Evolutionary conservation across 1,140 invertebrate genomes (phyloP).

Genomic region (Matsumurasca onukii): DNA sequence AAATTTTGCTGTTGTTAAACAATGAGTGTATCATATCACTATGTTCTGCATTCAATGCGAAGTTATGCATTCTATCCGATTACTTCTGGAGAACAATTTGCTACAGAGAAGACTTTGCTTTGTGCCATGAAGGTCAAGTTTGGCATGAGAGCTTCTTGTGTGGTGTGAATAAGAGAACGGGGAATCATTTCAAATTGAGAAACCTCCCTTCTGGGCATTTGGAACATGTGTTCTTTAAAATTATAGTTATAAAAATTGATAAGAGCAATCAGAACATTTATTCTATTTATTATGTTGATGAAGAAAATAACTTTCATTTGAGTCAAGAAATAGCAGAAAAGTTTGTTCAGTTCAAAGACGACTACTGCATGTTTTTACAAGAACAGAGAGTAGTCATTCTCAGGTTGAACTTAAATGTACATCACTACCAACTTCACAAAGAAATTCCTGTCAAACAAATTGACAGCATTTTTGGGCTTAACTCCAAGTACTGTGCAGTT

Average conservation of each 20-base stretch:
- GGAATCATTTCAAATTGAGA: background rate
- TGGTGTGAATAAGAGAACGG: constrained; percentile 8
- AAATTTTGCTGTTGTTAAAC: constrained; percentile 4
- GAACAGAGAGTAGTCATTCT: no score
- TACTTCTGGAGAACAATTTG: constrained; percentile 11
- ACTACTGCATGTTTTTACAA: no score
- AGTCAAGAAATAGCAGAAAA: background rate
- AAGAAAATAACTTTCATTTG: background rate
- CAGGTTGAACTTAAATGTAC: background rate
- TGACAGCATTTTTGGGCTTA: background rate
- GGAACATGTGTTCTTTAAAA: background rate
- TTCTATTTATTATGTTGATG: background rate
- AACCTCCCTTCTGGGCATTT: background rate
- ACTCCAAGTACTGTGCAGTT: background rate
- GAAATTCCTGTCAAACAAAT: background rate
- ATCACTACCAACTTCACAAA: background rate
- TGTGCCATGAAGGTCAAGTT: background rate
- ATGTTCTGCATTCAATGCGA: background rate
- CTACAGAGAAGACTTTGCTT: background rate
- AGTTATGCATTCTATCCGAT: background rate
- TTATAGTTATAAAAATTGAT: background rate
- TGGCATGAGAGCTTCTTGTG: background rate
- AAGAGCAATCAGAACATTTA: background rate
- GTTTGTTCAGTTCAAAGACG: no score
- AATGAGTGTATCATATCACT: background rate